Conservation (phyloP, 2,888 invertebrate species). For the Gryllus longicercus region DNA sequence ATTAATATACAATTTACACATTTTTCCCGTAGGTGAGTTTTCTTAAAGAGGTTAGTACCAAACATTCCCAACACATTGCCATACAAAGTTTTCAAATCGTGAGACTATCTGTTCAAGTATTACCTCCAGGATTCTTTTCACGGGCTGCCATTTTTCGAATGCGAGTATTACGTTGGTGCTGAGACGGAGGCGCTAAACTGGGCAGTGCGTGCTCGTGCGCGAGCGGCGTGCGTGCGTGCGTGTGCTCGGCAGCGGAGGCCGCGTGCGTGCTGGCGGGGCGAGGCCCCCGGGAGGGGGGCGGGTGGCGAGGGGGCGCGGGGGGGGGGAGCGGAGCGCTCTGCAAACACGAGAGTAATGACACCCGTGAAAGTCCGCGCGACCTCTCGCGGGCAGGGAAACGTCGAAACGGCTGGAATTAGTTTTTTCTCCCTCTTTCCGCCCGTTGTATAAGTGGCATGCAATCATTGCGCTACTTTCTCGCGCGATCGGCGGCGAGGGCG, state of each 20-base stretch:
- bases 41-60: too few species aligned
- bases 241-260: not conserved
- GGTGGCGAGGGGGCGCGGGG: not conserved
- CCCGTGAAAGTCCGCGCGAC: constrained; percentile 1
- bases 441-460: constrained; percentile 10
- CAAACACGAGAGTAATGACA: constrained; percentile 4
- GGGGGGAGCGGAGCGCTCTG: not conserved
- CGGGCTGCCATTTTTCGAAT: too few species aligned
- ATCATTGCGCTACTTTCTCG: constrained; percentile 9
- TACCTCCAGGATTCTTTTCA: too few species aligned
- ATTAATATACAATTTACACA: too few species aligned
- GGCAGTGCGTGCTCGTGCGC: not conserved
- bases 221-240: constrained; percentile 11
- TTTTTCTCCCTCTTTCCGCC: not conserved
- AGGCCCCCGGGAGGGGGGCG: not conserved
- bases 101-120: too few species aligned
- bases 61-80: too few species aligned
- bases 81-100: too few species aligned
- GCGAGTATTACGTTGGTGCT: too few species aligned
- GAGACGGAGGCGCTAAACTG: too few species aligned
- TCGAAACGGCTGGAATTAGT: constrained; percentile 8
- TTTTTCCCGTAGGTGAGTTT: too few species aligned
- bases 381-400: not conserved
- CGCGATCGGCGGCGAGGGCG: not conserved
- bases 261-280: not conserved